Evolutionary conservation across 2,113 vertebrate genomes (phyloP).

Genomic region (Stegastes partitus): DNA sequence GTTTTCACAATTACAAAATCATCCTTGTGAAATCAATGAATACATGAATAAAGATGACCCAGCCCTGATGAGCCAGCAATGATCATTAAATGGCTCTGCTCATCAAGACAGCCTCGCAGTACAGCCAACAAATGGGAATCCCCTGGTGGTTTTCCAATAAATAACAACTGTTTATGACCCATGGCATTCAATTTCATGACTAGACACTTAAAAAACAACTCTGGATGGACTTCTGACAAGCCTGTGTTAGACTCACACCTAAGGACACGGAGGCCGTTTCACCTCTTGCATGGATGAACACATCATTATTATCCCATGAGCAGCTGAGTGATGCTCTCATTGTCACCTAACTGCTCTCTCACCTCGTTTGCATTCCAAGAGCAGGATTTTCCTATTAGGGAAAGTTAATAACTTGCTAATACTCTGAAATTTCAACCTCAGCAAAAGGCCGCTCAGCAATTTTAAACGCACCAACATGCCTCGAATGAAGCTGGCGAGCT

Average conservation of each 20-base stretch:
- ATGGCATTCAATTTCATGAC: constrained; percentile 45
- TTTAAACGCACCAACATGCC: constrained; percentile 58
- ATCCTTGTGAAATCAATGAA: constrained; percentile 54
- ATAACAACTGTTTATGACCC: constrained; percentile 45
- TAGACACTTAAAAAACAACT: constrained; percentile 50
- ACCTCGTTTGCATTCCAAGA: constrained; percentile 77
- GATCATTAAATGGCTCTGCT: constrained; percentile 45
- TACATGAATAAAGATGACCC: constrained; percentile 68
- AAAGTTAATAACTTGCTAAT: constrained; percentile 81
- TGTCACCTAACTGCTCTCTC: constrained; percentile 65
- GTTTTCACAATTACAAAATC: constrained; percentile 61
- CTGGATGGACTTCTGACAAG: constrained; percentile 54
- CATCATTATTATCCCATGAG: constrained; percentile 70
- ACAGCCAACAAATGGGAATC: constrained; percentile 21
- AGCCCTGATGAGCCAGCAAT: constrained; percentile 48
- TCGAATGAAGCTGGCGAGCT: constrained; percentile 42
- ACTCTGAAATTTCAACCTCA: constrained; percentile 73
- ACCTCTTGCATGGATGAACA: constrained; percentile 57
- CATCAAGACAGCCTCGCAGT: constrained; percentile 14
- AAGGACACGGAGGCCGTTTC: constrained; percentile 35
- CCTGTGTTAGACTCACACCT: constrained; percentile 21
- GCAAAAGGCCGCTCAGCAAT: constrained; percentile 66
- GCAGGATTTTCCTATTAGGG: constrained; percentile 74
- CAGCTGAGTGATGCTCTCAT: constrained; percentile 51
- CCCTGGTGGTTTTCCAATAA: constrained; percentile 41